Base-by-base conservation (phyloP, 2,113 vertebrate genomes). In the Nannospalax galili region DNA sequence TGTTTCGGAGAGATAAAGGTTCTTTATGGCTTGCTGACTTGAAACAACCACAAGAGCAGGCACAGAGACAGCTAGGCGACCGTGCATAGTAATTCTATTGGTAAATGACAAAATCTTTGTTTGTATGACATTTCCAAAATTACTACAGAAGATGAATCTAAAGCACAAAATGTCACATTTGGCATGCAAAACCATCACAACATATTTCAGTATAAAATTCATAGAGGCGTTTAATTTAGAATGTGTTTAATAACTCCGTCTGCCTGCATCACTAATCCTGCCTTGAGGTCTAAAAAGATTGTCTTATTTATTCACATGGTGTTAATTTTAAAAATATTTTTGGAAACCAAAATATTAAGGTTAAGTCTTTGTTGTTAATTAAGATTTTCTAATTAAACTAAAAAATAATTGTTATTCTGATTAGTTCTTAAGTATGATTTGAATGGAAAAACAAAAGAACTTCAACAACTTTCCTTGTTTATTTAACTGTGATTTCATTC, bases 1-100 rank as follows among this genome's bases (percentile, higher is more conserved):
- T 99, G 99, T 99, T 99, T 99, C 99, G 99, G 99, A 99, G 99
- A 99, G 99, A 99, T 99, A 99, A 99, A 99, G 99, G 99, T 99
- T 99, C 99, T 99, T 99, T 99, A 99, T 99, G 99, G 99, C 99
- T 99, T 99, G 99, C 99, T 99, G 99, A 99, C 99, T 99, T 99
- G 99, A 99, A 99, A 99, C 99, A 99, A 99, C 99, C 98, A 98
- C 98, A 98, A 98, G 98, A 99, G 98, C 99, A 98, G 98, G 99
- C 97, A 98, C 98, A 98, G 98, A 98, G 98, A 98, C 98, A 98
- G 99, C 99, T 99, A 99, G 99, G 99, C 98, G 98, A 99, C 99
- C 99, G 99, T 98, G 99, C 99, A 99, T 99, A 99, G 99, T 99
- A 99, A 99, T 99, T 99, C 99, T 98, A 99, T 98, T 99, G 99